Evolutionary conservation across 2,797 vertebrate species (phyloP).

Genomic region (Ctenopoma kingsleyae): DNA sequence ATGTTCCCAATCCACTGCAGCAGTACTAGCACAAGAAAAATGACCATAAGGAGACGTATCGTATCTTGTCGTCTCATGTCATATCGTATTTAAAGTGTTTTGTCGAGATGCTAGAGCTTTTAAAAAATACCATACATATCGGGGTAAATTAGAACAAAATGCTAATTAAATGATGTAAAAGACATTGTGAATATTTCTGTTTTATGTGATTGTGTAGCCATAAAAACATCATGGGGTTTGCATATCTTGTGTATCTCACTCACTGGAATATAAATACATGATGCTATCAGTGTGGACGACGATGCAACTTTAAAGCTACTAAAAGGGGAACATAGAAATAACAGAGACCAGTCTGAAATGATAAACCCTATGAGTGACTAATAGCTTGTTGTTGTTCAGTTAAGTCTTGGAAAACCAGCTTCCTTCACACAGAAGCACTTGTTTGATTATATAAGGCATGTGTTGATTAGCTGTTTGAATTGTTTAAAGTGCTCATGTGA

Average conservation of each 20-base stretch:
- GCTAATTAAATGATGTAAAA: not conserved
- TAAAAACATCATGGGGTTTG: not conserved
- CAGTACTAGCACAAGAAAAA: too few species aligned
- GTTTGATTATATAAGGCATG: slow-evolving; percentile 12
- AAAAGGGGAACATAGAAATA: not conserved
- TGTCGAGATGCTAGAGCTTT: not conserved
- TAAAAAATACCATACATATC: not conserved
- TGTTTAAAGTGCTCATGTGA: slow-evolving; percentile 22
- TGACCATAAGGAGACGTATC: too few species aligned
- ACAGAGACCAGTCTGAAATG: not conserved
- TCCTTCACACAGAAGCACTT: slow-evolving; percentile 9
- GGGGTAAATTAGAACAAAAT: not conserved
- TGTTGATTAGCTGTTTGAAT: slow-evolving; percentile 5
- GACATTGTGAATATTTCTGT: too few species aligned
- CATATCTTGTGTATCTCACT: not conserved
- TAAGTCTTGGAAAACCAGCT: slow-evolving; percentile 12
- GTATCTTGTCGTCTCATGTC: too few species aligned
- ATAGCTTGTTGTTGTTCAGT: slow-evolving; percentile 8
- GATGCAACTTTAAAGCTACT: not conserved
- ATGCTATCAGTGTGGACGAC: too few species aligned
- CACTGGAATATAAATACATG: not conserved
- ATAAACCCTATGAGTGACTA: not conserved
- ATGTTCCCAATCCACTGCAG: too few species aligned
- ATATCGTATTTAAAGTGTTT: too few species aligned
- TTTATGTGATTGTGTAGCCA: not conserved